Conservation (phyloP, 2,888 invertebrate genomes). For the Andrena flavipes region DNA sequence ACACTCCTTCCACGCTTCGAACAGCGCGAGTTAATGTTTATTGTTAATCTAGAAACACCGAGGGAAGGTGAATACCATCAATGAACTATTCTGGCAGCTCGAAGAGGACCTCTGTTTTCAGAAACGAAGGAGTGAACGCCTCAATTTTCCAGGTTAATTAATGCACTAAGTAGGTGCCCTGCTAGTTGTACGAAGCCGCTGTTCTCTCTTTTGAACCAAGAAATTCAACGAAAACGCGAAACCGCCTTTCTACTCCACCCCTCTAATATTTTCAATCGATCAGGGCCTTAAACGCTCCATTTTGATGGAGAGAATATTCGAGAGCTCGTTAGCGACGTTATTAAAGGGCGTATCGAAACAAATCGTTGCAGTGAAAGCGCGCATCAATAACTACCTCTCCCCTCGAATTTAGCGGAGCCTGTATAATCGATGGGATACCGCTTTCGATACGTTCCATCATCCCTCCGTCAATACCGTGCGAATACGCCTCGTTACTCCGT, state of each 20-base stretch:
- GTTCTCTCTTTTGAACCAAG: slow-evolving; percentile 2
- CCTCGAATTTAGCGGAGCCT: slow-evolving; percentile 50
- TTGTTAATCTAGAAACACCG: too few species aligned
- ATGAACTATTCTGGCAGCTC: background rate
- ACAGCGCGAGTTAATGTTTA: too few species aligned
- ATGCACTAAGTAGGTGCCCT: background rate
- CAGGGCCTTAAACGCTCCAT: background rate
- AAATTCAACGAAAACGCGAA: background rate
- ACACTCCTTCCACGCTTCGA: too few species aligned
- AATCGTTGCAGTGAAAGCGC: slow-evolving; percentile 48
- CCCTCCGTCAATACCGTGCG: slow-evolving; percentile 56
- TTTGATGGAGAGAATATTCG: background rate
- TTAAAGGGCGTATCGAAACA: slow-evolving; percentile 39
- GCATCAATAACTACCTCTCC: slow-evolving; percentile 49
- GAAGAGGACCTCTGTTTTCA: background rate
- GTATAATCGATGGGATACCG: slow-evolving; percentile 62
- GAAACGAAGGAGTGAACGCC: background rate
- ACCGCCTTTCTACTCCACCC: background rate
- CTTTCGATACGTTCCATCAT: slow-evolving; percentile 61
- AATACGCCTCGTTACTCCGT: slow-evolving; percentile 57
- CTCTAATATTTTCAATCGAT: background rate
- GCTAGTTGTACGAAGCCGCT: background rate
- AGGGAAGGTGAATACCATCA: background rate
- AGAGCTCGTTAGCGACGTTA: background rate
- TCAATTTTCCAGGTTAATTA: background rate